Conservation (phyloP, 2,113 vertebrate genomes). For the Gnathonemus echidnorhynchus region DNA sequence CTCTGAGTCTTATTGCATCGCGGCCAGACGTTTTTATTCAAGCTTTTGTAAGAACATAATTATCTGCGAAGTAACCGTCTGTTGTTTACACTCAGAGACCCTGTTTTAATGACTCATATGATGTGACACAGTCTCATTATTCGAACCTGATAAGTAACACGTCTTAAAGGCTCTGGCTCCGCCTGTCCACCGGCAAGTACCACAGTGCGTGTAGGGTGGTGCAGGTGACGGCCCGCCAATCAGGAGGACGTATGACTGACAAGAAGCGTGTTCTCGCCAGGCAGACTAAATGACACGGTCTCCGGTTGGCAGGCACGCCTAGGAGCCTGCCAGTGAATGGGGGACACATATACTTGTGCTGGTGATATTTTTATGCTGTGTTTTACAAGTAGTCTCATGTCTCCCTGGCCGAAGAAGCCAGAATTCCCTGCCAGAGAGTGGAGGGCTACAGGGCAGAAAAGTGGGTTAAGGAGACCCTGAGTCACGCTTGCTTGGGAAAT, state of each 20-base stretch:
- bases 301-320: background rate
- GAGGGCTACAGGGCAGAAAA: background rate
- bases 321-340: background rate
- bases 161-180: background rate
- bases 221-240: background rate
- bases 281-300: background rate
- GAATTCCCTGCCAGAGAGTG: background rate
- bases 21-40: background rate
- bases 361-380: background rate
- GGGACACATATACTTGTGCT: background rate
- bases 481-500: background rate
- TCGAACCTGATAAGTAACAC: background rate
- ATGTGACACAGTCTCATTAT: background rate
- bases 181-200: background rate
- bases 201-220: background rate
- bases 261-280: background rate
- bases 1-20: background rate
- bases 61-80: slow-evolving; percentile 1
- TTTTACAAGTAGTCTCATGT: background rate
- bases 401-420: background rate
- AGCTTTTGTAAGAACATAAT: background rate
- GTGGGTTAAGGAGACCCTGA: background rate
- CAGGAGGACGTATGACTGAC: background rate
- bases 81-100: slow-evolving; percentile 1
- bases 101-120: background rate